Conservation (phyloP, 2,888 invertebrate species). For the Bellardia pandia region DNA sequence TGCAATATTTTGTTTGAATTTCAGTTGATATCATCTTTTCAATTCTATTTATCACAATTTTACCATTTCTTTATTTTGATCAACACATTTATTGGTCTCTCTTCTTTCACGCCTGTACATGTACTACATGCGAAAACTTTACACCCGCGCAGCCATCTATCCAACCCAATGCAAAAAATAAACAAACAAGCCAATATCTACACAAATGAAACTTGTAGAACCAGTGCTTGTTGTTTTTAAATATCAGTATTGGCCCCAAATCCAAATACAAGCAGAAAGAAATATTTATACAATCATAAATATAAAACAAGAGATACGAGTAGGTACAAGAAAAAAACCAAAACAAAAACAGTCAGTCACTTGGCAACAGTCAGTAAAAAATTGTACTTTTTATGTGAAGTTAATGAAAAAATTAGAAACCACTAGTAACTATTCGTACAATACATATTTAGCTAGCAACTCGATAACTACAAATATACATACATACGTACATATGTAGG, state of each 20-base stretch:
- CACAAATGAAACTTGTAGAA: constrained; percentile 44
- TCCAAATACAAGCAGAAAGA: constrained; percentile 4
- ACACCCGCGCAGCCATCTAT: constrained; percentile 29
- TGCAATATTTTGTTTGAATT: constrained; percentile 18
- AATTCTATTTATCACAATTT: background rate
- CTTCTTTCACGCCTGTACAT: background rate
- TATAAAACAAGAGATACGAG: constrained; percentile 26
- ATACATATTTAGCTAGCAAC: too few relatives aligned
- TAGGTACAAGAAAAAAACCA: constrained; percentile 13
- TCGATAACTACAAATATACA: background rate
- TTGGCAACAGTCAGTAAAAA: constrained; percentile 57
- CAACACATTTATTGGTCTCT: constrained; percentile 25
- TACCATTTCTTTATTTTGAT: constrained; percentile 53
- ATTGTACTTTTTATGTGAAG: background rate
- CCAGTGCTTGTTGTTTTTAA: constrained; percentile 35
- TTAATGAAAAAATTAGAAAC: background rate
- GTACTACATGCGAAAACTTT: background rate
- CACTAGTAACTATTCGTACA: background rate
- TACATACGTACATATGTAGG: too few relatives aligned
- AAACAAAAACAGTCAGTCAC: constrained; percentile 40
- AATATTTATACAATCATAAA: constrained; percentile 10
- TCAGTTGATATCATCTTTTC: background rate
- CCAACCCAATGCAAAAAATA: background rate
- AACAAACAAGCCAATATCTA: constrained; percentile 14
- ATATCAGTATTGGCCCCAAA: constrained; percentile 21